Percentiles rank a stretch among this genome's conserved stretches.
These are phyloP conservation scores for Eupithecia centaureata DNA, from an alignment of 2,888 invertebrate species.

Conservation along the genomic window DNA sequence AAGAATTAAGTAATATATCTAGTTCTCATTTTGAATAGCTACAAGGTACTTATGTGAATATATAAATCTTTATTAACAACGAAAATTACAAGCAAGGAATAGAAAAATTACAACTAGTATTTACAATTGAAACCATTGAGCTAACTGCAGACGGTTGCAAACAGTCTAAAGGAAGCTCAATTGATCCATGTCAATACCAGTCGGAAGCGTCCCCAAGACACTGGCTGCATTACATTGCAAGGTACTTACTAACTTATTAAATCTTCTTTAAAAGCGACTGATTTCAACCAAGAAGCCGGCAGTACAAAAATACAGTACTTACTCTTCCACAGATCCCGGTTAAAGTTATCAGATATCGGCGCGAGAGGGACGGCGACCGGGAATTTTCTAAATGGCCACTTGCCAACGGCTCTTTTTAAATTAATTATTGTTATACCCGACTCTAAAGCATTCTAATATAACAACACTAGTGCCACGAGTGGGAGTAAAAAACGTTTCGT, in stretches of 20 bases:
- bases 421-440: slow-evolving; percentile 81
- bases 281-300: slow-evolving; percentile 9
- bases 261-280: slow-evolving; percentile 1
- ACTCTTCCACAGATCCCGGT: slow-evolving; percentile 17
- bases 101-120: no score
- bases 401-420: slow-evolving; percentile 79
- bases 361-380: slow-evolving; percentile 47
- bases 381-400: slow-evolving; percentile 71
- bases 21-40: no score
- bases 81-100: no score
- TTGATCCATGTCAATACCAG: no score
- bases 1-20: no score
- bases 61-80: no score
- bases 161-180: no score
- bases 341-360: slow-evolving; percentile 42
- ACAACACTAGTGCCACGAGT: slow-evolving; percentile 68
- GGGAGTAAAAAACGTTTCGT: slow-evolving; percentile 58
- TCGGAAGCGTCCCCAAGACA: no score
- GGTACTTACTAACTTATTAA: not conserved
- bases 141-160: no score
- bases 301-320: slow-evolving; percentile 25
- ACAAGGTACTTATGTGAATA: not conserved
- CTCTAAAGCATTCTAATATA: slow-evolving; percentile 78
- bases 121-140: no score
- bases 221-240: no score